Evolutionary conservation across 1,140 invertebrate species (phyloP), one percentile per base, ranked within the genome.

Genomic region (Aphaenogaster floridana): DNA sequence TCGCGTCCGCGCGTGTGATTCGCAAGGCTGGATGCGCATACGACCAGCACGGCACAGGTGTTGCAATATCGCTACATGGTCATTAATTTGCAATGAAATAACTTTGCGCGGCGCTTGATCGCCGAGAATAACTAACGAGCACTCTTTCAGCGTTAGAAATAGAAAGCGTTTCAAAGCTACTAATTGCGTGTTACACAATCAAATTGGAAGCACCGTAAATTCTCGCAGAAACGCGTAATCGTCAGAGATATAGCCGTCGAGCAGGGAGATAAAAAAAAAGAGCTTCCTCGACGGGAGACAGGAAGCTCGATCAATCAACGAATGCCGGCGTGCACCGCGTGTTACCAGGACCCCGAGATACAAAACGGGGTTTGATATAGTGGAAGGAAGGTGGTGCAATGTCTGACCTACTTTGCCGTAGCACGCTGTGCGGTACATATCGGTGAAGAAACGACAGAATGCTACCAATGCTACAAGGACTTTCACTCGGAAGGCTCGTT

Each of bases 391-490:
- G 90, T 93, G 94, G 91, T 91, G 92, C 90, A 93, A 94, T 88
- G 89, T 88, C 88, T 94, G 94, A 94, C 93, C 94, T 83, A 94
- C 93, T 91, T 89, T 39, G 84, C 61, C 78, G 39, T 57, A 86
- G 90, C 90, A 28, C 50, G 45, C 81, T n/a, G 84, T 74, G 69
- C 88, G 68, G 71, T 88, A 76, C 72, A 93, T 93, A 92, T 93
- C 92, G 93, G 88, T 92, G 93, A 95, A 93, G 93, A 94, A 94
- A 94, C 93, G 90, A 88, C 91, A 93, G 94, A 94, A 94, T 94
- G 93, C 92, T 92, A 92, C 90, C 89, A 93, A 93, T 93, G 93
- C 90, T 90, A 91, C 83, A 76, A 91, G 89, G 90, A 95, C 94
- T 95, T 95, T 95, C 94, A 95, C 94, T 94, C 92, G 92, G 92